Evolutionary conservation across 1,140 invertebrate genomes (phyloP), one percentile per base, ranked within the genome.

Genomic region (Bicyclus anynana): DNA sequence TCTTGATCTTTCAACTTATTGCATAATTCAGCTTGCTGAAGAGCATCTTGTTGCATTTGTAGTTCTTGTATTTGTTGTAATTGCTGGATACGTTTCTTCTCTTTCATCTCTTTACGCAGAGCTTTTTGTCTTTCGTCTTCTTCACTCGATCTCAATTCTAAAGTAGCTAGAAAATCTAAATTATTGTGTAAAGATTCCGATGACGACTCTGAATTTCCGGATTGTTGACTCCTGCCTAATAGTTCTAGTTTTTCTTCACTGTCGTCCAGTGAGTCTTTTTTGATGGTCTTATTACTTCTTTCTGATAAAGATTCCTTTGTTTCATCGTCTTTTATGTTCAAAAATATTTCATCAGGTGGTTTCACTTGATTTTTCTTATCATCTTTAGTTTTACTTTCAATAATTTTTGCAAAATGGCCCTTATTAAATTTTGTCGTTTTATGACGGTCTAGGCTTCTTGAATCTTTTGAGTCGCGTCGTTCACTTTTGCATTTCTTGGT

Each of bases 381-480:
- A 58, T 91, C 90, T 80, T 87, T 90, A 40, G 89, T 89, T 84
- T 90, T 90, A 61, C 89, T 90, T 82, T 90, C 90, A 51, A 90
- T 81, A 49, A 89, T 70, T 76, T 90, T 89, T 23, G 86, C 85
- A 74, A 85, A 84, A 85, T 87, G 74, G 14, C 83, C 82, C 77
- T 90, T 84, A 61, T 71, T 81, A 70, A 89, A 86, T 69, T 90
- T 90, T 10, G 88, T 77, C 52, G 84, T 84, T 80, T 89, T 90
- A 68, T 86, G 84, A 68, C 86, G 87, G 48, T 90, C 87, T 14
- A 70, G 52, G 65, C 81, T 80, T 65, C 76, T 79, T 4, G 83
- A 87, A 72, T 96, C 94, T 84, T 95, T 95, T 38, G 93, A 94
- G 67, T 95, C 94, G 27, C 94, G 89, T 21, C 94, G 87, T 67